A percentile compares a stretch with the other conserved stretches of the same genome.
Evolutionary conservation across 2,797 vertebrate genomes (phyloP).

Genomic region (Carapus acus): DNA sequence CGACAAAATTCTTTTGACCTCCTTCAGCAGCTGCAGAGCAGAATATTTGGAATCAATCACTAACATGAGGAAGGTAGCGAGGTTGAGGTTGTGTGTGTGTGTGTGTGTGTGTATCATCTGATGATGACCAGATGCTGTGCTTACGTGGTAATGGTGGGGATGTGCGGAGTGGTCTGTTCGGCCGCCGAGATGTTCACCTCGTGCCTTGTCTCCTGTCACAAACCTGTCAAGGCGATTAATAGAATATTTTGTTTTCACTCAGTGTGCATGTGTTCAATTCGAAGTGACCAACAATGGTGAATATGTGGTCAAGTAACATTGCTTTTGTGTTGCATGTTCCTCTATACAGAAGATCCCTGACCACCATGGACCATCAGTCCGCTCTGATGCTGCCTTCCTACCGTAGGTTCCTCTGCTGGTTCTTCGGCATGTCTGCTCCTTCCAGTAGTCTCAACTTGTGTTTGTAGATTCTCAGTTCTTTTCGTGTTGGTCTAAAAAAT

Average conservation of each 20-base stretch:
- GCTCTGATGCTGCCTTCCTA: slow-evolving; percentile 5
- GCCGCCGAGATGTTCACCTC: slow-evolving; percentile 14
- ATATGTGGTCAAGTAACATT: too few relatives aligned
- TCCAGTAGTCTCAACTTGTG: slow-evolving; percentile 78
- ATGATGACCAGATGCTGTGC: background rate
- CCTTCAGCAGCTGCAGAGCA: slow-evolving; percentile 77
- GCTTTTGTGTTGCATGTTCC: too few relatives aligned
- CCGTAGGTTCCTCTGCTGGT: slow-evolving; percentile 56
- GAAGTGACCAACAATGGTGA: too few relatives aligned
- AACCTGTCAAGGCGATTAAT: too few relatives aligned
- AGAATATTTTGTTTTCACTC: too few relatives aligned
- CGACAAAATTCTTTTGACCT: slow-evolving; percentile 67
- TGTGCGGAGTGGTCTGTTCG: slow-evolving; percentile 14
- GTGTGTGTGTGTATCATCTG: too few relatives aligned
- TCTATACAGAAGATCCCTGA: too few relatives aligned
- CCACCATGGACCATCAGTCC: too few relatives aligned
- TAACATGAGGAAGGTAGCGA: slow-evolving; percentile 7
- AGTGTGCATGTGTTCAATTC: too few relatives aligned
- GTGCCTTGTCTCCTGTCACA: too few relatives aligned
- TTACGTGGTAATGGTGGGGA: slow-evolving; percentile 45
- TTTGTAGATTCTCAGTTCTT: slow-evolving; percentile 79
- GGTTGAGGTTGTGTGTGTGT: too few relatives aligned
- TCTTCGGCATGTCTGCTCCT: slow-evolving; percentile 49
- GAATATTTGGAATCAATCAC: too few relatives aligned
- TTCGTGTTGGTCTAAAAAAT: slow-evolving; percentile 69